phyloP scores from a whole-genome alignment of 2,888 invertebrate genomes.

The Peribatodes rhomboidaria region DNA sequence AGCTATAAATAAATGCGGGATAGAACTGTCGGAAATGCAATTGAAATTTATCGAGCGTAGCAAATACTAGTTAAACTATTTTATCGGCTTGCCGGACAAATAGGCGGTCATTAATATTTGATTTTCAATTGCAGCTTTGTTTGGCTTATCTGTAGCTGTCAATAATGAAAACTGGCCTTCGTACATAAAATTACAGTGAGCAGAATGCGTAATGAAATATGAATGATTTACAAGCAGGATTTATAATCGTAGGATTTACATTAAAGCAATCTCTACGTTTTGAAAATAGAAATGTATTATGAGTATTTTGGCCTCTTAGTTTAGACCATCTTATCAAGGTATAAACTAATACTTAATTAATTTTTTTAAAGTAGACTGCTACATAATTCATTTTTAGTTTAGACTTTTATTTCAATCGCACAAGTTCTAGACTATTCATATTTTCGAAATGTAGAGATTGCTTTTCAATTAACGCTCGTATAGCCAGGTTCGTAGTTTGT shows the following conservation, averaged over 20 bases:
- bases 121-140: conserved; percentile 59
- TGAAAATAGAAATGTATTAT: not conserved
- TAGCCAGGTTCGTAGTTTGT: too few species aligned
- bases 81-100: conserved; percentile 50
- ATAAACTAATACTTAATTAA: too few species aligned
- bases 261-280: not conserved
- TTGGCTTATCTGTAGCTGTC: conserved; percentile 45
- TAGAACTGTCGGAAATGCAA: conserved; percentile 39
- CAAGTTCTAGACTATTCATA: too few species aligned
- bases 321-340: too few species aligned
- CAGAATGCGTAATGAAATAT: conserved; percentile 17
- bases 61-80: conserved; percentile 50
- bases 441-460: too few species aligned
- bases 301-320: too few species aligned
- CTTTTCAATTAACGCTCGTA: too few species aligned
- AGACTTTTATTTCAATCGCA: too few species aligned
- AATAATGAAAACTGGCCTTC: conserved; percentile 34
- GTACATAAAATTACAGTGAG: conserved; percentile 16
- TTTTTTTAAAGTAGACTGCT: too few species aligned
- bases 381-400: too few species aligned
- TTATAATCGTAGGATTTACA: not conserved
- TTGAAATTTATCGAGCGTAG: conserved; percentile 46
- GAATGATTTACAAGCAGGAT: conserved; percentile 12
- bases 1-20: conserved; percentile 26
- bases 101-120: conserved; percentile 57